Percentiles rank a stretch among this genome's conserved stretches.
Evolutionary conservation across 2,888 invertebrate species (phyloP).

Genomic region (Chrysolina haemoptera): DNA sequence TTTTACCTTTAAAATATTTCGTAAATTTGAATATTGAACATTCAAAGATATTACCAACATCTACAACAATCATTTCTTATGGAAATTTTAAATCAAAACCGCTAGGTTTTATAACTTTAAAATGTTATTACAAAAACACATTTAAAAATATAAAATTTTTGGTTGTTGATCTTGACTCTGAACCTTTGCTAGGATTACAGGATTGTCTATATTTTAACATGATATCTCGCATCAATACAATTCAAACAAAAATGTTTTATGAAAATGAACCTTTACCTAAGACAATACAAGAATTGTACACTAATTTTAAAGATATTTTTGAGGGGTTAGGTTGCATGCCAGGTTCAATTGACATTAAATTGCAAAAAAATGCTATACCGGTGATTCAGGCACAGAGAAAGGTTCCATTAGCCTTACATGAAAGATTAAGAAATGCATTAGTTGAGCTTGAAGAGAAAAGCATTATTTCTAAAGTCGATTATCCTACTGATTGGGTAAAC

Average conservation of each 20-base stretch:
- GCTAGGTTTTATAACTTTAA: constrained; percentile 6
- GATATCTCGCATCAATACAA: constrained; percentile 18
- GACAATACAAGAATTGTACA: constrained; percentile 29
- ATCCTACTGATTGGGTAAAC: constrained; percentile 35
- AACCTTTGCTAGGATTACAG: constrained; percentile 34
- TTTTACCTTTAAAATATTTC: constrained; percentile 30
- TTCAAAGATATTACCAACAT: too few relatives aligned
- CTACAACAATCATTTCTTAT: constrained; percentile 33
- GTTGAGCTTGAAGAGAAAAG: constrained; percentile 39
- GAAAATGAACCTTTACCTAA: constrained; percentile 28
- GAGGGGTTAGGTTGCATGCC: constrained; percentile 44
- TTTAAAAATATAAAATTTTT: constrained; percentile 27
- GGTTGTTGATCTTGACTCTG: constrained; percentile 31
- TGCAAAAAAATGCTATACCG: constrained; percentile 43
- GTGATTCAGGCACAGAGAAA: constrained; percentile 44
- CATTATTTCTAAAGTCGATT: constrained; percentile 46
- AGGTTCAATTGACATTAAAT: constrained; percentile 42
- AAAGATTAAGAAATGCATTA: constrained; percentile 46
- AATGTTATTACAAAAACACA: constrained; percentile 30
- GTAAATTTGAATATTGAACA: constrained; percentile 12
- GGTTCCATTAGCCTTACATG: constrained; percentile 47
- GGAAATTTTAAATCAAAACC: constrained; percentile 36
- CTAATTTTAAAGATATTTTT: constrained; percentile 37
- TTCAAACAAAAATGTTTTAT: neutral
- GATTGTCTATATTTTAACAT: constrained; percentile 35